Conservation (phyloP, 2,797 vertebrate species). For the Coranthus polyacanthus region DNA sequence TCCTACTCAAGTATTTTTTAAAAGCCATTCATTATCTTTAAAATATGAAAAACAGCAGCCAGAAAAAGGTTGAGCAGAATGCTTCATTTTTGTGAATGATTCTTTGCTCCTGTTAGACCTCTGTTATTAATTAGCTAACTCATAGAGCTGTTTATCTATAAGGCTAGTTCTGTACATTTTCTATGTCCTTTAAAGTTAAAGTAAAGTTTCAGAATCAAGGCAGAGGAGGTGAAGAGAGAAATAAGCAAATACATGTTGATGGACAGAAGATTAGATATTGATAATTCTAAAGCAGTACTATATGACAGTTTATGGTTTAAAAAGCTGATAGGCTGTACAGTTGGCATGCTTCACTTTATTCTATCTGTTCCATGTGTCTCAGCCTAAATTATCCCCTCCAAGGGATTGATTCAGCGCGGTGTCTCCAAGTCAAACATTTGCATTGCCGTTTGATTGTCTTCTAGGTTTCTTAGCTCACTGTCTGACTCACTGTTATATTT, state of each 20-base stretch:
- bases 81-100: not conserved
- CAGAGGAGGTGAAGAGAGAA: not conserved
- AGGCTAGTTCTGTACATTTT: not conserved
- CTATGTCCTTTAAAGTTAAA: constrained; percentile 11
- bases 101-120: not conserved
- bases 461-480: constrained; percentile 42
- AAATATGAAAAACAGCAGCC: not conserved
- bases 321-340: constrained; percentile 36
- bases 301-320: constrained; percentile 4
- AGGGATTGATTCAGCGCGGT: constrained; percentile 58
- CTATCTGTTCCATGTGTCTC: constrained; percentile 43
- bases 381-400: constrained; percentile 45
- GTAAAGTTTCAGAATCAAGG: not conserved
- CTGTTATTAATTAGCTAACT: not conserved
- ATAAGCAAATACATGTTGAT: constrained; percentile 1
- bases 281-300: constrained; percentile 25
- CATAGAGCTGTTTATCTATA: too few relatives aligned
- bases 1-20: too few relatives aligned
- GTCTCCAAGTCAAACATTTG: constrained; percentile 71
- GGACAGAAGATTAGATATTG: not conserved
- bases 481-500: constrained; percentile 54
- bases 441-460: constrained; percentile 55
- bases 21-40: not conserved
- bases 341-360: constrained; percentile 31
- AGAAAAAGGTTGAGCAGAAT: constrained; percentile 3